Conservation (phyloP, 2,888 invertebrate species). For the Lydus trimaculatus region DNA sequence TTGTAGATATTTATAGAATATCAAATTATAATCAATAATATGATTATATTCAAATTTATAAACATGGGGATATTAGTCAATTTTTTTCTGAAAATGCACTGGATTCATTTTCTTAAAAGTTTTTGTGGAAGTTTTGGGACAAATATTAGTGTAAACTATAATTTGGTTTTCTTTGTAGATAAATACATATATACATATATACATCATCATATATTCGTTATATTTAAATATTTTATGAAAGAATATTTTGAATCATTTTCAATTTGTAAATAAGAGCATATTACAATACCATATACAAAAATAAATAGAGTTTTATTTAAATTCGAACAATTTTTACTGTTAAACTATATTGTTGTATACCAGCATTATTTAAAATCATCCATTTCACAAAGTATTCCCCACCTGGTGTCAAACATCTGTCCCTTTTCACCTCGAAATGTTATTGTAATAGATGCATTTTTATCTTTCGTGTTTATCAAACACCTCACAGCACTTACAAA, state of each 20-base stretch:
- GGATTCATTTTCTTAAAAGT: slow-evolving; percentile 24
- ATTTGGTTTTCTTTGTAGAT: neutral
- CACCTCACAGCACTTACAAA: slow-evolving; percentile 41
- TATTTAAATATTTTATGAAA: slow-evolving; percentile 3
- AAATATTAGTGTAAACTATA: neutral
- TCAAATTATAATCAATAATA: slow-evolving; percentile 26
- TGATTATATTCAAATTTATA: slow-evolving; percentile 17
- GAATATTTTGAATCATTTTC: slow-evolving; percentile 6
- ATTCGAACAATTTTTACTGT: neutral
- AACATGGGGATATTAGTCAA: slow-evolving; percentile 37
- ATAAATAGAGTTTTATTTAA: neutral
- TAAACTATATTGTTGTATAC: neutral
- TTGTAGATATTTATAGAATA: slow-evolving; percentile 43
- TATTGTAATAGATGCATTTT: slow-evolving; percentile 48
- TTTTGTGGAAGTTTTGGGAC: neutral
- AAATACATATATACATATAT: neutral
- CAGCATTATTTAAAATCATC: neutral
- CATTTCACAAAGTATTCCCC: slow-evolving; percentile 22
- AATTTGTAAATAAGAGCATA: slow-evolving; percentile 5
- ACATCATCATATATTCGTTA: slow-evolving; percentile 3
- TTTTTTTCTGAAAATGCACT: slow-evolving; percentile 28
- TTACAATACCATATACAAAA: neutral
- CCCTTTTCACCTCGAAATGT: slow-evolving; percentile 46
- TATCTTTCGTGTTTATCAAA: slow-evolving; percentile 48
- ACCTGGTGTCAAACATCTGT: slow-evolving; percentile 50